phyloP scores from a whole-genome alignment of 1,140 invertebrate species.

The Aphidius gifuensis region DNA sequence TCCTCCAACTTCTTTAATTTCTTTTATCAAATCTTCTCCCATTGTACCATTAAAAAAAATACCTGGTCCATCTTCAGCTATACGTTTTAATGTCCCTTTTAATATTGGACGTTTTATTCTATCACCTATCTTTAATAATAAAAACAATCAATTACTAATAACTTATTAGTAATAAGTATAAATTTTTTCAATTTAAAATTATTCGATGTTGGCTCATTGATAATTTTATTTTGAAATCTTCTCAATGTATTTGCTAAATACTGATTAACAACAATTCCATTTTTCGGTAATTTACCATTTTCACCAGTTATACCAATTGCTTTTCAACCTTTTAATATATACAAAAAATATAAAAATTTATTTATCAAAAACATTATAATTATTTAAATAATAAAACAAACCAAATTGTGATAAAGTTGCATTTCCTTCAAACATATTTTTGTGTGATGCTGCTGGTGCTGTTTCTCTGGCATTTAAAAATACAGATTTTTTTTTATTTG shows the following conservation, averaged over 20 bases:
- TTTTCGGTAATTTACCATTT: slow-evolving; percentile 69
- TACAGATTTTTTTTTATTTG: slow-evolving; percentile 46
- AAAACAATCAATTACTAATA: too few species aligned
- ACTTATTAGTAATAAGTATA: too few species aligned
- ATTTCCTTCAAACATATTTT: slow-evolving; percentile 64
- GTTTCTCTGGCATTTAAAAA: slow-evolving; percentile 69
- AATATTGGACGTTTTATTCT: slow-evolving; percentile 66
- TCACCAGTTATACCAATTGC: slow-evolving; percentile 90
- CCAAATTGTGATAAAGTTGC: slow-evolving; percentile 54
- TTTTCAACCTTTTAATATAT: slow-evolving; percentile 58
- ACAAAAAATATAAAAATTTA: slow-evolving; percentile 8
- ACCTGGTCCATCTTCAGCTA: slow-evolving; percentile 65
- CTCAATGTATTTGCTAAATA: slow-evolving; percentile 65
- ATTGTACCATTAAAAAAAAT: slow-evolving; percentile 70
- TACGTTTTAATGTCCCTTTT: slow-evolving; percentile 69
- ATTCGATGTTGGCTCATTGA: slow-evolving; percentile 61
- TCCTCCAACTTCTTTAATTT: slow-evolving; percentile 68
- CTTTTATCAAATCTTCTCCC: slow-evolving; percentile 63
- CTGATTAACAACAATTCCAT: slow-evolving; percentile 67
- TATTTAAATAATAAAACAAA: slow-evolving; percentile 31
- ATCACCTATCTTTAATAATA: slow-evolving; percentile 60
- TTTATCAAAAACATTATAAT: slow-evolving; percentile 6
- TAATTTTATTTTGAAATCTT: slow-evolving; percentile 58
- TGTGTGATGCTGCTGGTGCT: slow-evolving; percentile 59
- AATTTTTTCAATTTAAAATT: too few species aligned